Conservation (phyloP, 1,140 invertebrate species). For the Euura saliciscinereae region DNA sequence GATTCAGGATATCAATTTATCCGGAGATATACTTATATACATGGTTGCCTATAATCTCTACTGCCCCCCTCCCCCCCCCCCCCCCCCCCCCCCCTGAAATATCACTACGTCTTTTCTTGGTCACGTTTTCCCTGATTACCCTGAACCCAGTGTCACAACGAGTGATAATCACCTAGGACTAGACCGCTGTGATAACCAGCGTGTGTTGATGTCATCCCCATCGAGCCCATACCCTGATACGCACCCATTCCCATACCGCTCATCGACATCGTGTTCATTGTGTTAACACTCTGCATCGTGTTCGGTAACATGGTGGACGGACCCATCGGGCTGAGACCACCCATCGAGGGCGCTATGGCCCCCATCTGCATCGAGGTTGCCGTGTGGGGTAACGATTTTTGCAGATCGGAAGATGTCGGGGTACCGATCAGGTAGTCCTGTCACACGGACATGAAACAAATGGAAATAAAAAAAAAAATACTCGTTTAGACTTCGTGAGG, state of each 20-base stretch:
- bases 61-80: no score
- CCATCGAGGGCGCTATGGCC: constrained; percentile 54
- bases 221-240: constrained; percentile 53
- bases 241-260: constrained; percentile 58
- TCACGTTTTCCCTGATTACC: constrained; percentile 50
- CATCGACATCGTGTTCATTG: constrained; percentile 59
- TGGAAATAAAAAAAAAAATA: no score
- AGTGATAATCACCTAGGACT: constrained; percentile 57
- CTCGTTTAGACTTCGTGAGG: no score
- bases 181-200: constrained; percentile 55
- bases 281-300: constrained; percentile 55
- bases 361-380: constrained; percentile 60
- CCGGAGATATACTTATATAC: no score
- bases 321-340: constrained; percentile 55
- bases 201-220: constrained; percentile 55
- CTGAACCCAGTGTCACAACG: constrained; percentile 59
- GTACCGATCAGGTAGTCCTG: constrained; percentile 57
- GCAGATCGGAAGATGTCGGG: constrained; percentile 53
- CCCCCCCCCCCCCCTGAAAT: no score
- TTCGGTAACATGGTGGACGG: constrained; percentile 54
- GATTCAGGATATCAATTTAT: no score
- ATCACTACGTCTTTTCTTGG: constrained; percentile 52
- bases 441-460: no score
- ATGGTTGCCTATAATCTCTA: no score
- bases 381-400: constrained; percentile 56